phyloP scores from a whole-genome alignment of 2,113 vertebrate genomes.

The Oriolus oriolus region DNA sequence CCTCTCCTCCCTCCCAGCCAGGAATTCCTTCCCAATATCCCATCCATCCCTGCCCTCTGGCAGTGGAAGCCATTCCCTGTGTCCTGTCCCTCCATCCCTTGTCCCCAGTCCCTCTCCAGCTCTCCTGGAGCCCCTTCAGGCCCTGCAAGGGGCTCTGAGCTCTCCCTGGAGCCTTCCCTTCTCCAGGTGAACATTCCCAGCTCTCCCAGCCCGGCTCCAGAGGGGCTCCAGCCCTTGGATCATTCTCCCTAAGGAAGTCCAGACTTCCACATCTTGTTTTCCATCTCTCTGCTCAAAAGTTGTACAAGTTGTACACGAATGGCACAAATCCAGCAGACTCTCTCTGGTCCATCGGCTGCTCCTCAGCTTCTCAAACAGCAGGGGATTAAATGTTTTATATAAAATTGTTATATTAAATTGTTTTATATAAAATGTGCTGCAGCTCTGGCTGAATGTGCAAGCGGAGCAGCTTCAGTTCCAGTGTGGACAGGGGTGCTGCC shows the following conservation, averaged over 20 bases:
- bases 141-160: not conserved
- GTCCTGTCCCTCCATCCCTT: not conserved
- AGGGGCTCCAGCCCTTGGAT: not conserved
- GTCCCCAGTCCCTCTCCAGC: not conserved
- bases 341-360: not conserved
- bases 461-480: not conserved
- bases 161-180: rapidly evolving
- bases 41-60: not conserved
- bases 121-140: not conserved
- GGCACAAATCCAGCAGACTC: not conserved
- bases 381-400: not conserved
- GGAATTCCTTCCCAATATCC: not conserved
- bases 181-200: rapidly evolving
- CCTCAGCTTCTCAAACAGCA: not conserved
- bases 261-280: not conserved
- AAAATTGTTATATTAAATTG: not conserved
- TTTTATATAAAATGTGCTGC: not conserved
- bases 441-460: not conserved
- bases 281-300: not conserved
- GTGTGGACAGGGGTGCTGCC: not conserved
- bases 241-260: not conserved
- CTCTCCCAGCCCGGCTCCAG: not conserved
- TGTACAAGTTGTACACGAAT: not conserved
- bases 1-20: not conserved
- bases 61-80: not conserved